phyloP scores from a whole-genome alignment of 2,888 invertebrate species.

The Stomorhina lunata region DNA sequence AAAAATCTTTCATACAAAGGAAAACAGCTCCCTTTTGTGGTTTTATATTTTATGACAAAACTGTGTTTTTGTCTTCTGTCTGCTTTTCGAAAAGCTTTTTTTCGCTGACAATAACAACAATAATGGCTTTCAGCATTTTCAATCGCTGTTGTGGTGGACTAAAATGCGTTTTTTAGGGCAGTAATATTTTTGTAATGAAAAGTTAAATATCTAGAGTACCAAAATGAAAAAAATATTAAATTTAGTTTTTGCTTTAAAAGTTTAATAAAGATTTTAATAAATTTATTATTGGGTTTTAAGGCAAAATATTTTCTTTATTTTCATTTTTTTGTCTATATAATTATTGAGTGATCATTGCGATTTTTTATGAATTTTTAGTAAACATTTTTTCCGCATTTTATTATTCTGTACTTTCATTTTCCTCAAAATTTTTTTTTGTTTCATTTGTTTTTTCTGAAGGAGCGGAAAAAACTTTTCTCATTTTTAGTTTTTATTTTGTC shows the following conservation, averaged over 20 bases:
- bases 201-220: no score
- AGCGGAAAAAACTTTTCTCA: constrained; percentile 36
- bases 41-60: neutral
- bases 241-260: neutral
- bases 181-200: neutral
- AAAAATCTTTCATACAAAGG: neutral
- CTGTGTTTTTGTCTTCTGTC: neutral
- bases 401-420: neutral
- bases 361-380: constrained; percentile 14
- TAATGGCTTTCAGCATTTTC: neutral
- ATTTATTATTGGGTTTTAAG: neutral
- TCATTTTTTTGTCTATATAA: neutral
- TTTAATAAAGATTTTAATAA: neutral
- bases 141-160: neutral
- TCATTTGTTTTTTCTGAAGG: neutral
- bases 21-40: neutral
- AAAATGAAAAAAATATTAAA: neutral
- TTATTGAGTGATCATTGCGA: constrained; percentile 18
- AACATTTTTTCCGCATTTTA: neutral
- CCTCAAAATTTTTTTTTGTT: neutral
- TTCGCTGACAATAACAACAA: neutral
- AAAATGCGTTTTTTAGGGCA: neutral
- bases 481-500: constrained; percentile 34
- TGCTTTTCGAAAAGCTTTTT: neutral
- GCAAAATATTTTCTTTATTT: neutral